These are phyloP conservation scores for Deroptyus accipitrinus DNA, from an alignment of 2,113 vertebrate genomes.

Conservation along the genomic window DNA sequence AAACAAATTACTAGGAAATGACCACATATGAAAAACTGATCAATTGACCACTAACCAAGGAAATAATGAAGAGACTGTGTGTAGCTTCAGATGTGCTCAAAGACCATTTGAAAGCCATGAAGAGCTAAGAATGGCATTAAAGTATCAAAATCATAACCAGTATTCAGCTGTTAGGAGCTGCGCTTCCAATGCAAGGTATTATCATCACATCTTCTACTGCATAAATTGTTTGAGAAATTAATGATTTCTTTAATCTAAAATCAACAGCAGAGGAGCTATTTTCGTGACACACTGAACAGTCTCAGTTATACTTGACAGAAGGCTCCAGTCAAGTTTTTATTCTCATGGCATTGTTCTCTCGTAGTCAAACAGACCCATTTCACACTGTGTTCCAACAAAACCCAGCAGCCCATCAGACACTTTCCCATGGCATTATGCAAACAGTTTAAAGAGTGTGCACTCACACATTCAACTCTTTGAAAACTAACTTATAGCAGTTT, in stretches of 20 bases:
- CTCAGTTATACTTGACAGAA: constrained; percentile 70
- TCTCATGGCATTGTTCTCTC: constrained; percentile 70
- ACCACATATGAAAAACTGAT: not conserved
- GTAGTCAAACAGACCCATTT: constrained; percentile 68
- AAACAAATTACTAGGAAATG: not conserved
- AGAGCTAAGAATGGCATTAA: not conserved
- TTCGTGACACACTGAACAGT: constrained; percentile 62
- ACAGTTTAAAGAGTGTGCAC: not conserved
- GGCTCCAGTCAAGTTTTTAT: constrained; percentile 67
- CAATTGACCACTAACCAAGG: not conserved
- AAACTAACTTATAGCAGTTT: not conserved
- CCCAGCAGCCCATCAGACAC: not conserved
- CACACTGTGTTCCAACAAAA: constrained; percentile 65
- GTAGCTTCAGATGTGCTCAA: not conserved
- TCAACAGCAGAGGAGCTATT: constrained; percentile 62
- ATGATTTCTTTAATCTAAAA: constrained; percentile 46
- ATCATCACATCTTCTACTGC: not conserved
- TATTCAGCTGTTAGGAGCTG: not conserved
- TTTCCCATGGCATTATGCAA: not conserved
- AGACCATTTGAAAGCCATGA: not conserved
- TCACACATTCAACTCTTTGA: not conserved
- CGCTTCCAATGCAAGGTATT: not conserved
- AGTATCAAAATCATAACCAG: not conserved
- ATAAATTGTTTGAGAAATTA: not conserved
- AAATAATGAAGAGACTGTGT: not conserved